Evolutionary conservation across 2,113 vertebrate species (phyloP), one percentile per base, ranked within the genome.

Genomic region (Bubo bubo): DNA sequence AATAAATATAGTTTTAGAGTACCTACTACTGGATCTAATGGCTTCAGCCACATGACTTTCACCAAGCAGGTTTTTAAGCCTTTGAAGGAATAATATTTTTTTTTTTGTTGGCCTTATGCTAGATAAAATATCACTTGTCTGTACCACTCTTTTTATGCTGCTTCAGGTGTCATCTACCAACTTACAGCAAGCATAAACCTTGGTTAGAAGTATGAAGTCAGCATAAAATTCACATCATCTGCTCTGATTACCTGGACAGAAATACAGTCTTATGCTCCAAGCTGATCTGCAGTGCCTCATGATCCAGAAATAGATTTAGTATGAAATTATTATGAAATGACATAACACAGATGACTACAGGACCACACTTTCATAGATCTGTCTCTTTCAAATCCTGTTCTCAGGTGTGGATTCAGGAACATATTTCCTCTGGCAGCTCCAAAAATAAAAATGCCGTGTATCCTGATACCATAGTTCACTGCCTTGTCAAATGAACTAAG

Each of bases 181-280:
- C 58, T 86, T 86, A 76, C 7, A 92, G 71, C 66, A 88, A 76
- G 62, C 62, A 93, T 93, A 95, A 95, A 93, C 67, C 86, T 95
- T 88, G 59, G 58, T 76, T 92, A 62, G 86, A 93, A 90, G 47
- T 70, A 73, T 26, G 50, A 92, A 95, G 75, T 95, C 94, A 92
- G 91, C 94, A 88, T 64, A 93, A 95, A 96, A 92, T 79, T 86
- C 88, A 63, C 53, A 83, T 95, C 82, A 56, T 59, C 56, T 79
- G 26, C 71, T 86, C 34, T 88, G 86, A 93, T 79, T 86, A 88
- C 53, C 49, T 82, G 82, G 43, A 72, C 53, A 86, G 75, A 95
- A 96, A 90, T 83, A 70, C 15, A 93, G 39, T 49, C 22, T 24
- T 70, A 21, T 80, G 55, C 27, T 93, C 58, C 82, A 83, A 93